Conservation (phyloP, 2,888 invertebrate genomes). For the Netelia fuscicornis region DNA sequence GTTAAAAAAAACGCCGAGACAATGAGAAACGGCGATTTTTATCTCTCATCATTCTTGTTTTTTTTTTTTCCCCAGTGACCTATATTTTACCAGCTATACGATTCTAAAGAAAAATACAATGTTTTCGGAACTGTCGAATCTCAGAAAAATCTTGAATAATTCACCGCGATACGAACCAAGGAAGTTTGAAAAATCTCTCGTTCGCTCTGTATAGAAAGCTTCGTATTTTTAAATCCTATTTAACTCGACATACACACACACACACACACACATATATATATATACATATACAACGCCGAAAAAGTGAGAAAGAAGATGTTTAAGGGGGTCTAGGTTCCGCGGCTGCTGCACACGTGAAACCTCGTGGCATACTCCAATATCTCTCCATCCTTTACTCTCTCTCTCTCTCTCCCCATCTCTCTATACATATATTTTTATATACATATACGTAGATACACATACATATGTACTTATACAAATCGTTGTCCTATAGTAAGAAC, state of each 20-base stretch:
- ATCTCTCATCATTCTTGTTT: too few species aligned
- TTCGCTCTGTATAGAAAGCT: too few species aligned
- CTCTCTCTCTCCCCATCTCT: not conserved
- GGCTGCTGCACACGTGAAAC: slow-evolving; percentile 53
- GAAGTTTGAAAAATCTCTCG: too few species aligned
- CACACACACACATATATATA: not conserved
- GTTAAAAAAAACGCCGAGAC: too few species aligned
- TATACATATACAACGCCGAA: not conserved
- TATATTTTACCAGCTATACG: too few species aligned
- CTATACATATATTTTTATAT: slow-evolving; percentile 1
- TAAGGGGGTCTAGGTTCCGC: slow-evolving; percentile 14
- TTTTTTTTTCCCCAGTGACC: too few species aligned
- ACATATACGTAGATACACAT: not conserved
- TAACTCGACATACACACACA: not conserved
- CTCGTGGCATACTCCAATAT: slow-evolving; percentile 10
- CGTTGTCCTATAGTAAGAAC: slow-evolving; percentile 3
- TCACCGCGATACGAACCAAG: too few species aligned
- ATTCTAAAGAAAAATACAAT: too few species aligned
- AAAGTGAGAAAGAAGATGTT: slow-evolving; percentile 20
- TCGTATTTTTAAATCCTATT: too few species aligned
- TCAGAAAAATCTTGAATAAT: too few species aligned
- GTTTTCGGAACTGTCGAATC: too few species aligned
- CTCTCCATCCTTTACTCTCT: not conserved
- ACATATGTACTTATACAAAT: slow-evolving; percentile 7
- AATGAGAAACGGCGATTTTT: too few species aligned